Evolutionary conservation across 2,888 invertebrate genomes (phyloP).

Genomic region (Thereva unica): DNA sequence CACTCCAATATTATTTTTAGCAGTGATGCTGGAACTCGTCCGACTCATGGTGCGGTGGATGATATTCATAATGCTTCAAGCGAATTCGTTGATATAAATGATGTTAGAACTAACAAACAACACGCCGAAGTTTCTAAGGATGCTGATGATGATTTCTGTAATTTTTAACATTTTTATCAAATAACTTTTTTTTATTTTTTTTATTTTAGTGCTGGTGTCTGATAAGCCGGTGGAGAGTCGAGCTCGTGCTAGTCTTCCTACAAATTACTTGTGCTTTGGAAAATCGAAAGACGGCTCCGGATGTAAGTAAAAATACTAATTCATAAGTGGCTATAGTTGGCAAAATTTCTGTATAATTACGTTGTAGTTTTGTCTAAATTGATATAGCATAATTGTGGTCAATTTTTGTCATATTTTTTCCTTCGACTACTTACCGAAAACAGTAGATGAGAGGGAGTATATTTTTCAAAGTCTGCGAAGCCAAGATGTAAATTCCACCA

Average conservation of each 20-base stretch:
- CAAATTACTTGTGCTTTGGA: constrained; percentile 45
- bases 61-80: neutral
- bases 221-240: constrained; percentile 46
- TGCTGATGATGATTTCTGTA: constrained; percentile 44
- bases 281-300: constrained; percentile 17
- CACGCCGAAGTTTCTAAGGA: neutral
- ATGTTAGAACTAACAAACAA: neutral
- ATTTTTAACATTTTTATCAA: constrained; percentile 5
- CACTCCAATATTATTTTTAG: neutral
- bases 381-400: too few relatives aligned
- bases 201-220: constrained; percentile 39
- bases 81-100: neutral
- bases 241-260: constrained; percentile 46
- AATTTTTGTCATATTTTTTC: too few relatives aligned
- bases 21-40: neutral
- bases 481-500: too few relatives aligned
- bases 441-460: too few relatives aligned
- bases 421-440: too few relatives aligned
- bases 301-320: constrained; percentile 10
- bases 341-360: too few relatives aligned
- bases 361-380: too few relatives aligned
- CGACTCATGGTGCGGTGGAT: neutral
- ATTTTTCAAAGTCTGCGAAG: too few relatives aligned
- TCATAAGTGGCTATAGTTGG: too few relatives aligned
- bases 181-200: constrained; percentile 4